phyloP scores from a whole-genome alignment of 2,113 vertebrate genomes.

The Plotosus lineatus region DNA sequence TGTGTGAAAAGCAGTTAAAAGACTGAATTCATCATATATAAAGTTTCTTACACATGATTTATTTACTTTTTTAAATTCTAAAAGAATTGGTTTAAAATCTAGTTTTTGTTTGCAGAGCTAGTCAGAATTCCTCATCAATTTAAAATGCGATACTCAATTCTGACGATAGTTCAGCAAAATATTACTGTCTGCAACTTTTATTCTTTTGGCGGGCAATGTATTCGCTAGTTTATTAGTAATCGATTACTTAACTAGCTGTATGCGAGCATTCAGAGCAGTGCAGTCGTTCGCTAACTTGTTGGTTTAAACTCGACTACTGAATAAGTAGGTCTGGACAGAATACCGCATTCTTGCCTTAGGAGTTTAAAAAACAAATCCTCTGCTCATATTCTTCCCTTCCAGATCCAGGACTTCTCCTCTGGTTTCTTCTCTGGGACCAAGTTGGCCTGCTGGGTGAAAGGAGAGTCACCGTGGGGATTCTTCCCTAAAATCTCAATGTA shows the following conservation, averaged over 20 bases:
- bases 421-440: slow-evolving; percentile 93
- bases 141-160: too few relatives aligned
- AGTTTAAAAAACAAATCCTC: background rate
- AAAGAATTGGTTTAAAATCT: background rate
- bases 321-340: background rate
- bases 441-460: slow-evolving; percentile 89
- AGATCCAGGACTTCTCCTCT: slow-evolving; percentile 89
- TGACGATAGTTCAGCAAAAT: too few relatives aligned
- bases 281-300: background rate
- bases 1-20: background rate
- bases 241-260: background rate
- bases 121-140: too few relatives aligned
- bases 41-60: background rate
- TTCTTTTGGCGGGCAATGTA: background rate
- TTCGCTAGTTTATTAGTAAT: background rate
- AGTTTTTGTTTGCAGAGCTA: background rate
- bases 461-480: slow-evolving; percentile 84
- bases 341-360: background rate
- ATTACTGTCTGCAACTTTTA: too few relatives aligned
- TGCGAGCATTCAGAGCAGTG: background rate
- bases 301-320: background rate
- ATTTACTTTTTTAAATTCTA: background rate
- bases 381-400: slow-evolving; percentile 16
- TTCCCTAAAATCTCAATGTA: slow-evolving; percentile 97
- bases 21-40: background rate